Conservation (phyloP, 2,888 invertebrate genomes). For the Pseudoips prasinana region DNA sequence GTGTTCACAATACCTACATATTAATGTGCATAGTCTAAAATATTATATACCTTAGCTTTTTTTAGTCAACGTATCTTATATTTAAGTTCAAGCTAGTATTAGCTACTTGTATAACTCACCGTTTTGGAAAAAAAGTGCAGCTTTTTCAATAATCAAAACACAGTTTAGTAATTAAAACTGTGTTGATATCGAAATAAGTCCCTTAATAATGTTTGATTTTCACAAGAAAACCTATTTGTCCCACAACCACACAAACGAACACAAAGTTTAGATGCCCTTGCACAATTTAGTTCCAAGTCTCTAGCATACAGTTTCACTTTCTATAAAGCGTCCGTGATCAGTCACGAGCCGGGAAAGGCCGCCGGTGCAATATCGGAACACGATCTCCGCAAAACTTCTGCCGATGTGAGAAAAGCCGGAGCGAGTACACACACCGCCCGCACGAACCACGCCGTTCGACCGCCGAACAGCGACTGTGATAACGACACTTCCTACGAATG, state of each 20-base stretch:
- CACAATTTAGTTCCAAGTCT: constrained; percentile 63
- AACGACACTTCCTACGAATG: constrained; percentile 72
- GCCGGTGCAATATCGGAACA: constrained; percentile 49
- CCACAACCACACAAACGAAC: constrained; percentile 58
- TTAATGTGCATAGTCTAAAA: no score
- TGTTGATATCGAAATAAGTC: constrained; percentile 73
- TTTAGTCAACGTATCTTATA: no score
- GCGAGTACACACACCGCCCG: constrained; percentile 40
- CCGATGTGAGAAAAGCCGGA: constrained; percentile 46
- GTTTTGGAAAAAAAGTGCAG: constrained; percentile 46
- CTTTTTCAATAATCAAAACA: constrained; percentile 71
- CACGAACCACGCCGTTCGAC: constrained; percentile 66
- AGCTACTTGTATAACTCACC: no score
- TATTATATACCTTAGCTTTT: no score
- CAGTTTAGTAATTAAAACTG: constrained; percentile 73
- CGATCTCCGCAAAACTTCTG: constrained; percentile 74
- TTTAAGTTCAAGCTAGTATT: no score
- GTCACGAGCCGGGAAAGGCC: constrained; percentile 56
- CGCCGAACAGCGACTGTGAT: constrained; percentile 80
- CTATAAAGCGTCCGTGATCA: constrained; percentile 57
- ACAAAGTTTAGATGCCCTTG: constrained; percentile 55
- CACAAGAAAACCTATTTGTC: constrained; percentile 49
- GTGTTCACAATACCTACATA: no score
- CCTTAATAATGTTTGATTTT: constrained; percentile 45
- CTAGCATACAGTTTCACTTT: constrained; percentile 68